phyloP scores from a whole-genome alignment of 92 coral and sea anemone species.

The Actinernus sp. region DNA sequence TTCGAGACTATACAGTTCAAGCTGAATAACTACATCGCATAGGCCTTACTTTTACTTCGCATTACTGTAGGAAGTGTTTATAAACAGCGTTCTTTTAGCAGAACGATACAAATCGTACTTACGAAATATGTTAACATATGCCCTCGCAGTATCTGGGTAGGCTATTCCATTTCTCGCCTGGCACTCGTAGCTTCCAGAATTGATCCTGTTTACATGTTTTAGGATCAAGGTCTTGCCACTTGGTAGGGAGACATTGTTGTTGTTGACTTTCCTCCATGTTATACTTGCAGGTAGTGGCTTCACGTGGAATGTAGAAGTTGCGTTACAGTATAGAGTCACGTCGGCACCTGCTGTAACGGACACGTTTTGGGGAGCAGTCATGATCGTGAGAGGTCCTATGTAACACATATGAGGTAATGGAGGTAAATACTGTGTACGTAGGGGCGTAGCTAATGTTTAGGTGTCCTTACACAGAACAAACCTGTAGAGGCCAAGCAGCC shows the following conservation, averaged over 20 bases:
- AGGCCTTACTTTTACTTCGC: too few species aligned
- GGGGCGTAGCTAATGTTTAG: too few species aligned
- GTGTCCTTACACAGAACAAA: too few species aligned
- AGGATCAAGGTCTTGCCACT: constrained; percentile 40
- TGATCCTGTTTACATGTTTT: constrained; percentile 8
- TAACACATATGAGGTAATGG: not conserved
- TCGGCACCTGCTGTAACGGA: constrained; percentile 52
- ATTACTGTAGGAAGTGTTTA: too few species aligned
- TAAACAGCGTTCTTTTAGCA: too few species aligned
- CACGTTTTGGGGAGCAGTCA: constrained; percentile 42
- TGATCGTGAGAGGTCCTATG: constrained; percentile 73
- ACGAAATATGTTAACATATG: constrained; percentile 49
- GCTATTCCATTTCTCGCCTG: constrained; percentile 73
- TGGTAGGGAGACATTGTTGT: constrained; percentile 10
- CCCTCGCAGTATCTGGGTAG: constrained; percentile 63
- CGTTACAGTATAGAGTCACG: constrained; percentile 68
- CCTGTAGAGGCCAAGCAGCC: too few species aligned
- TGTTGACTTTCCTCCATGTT: constrained; percentile 41
- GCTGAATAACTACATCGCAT: too few species aligned
- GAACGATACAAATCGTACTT: too few species aligned
- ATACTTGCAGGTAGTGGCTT: not conserved
- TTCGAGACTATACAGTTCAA: too few species aligned
- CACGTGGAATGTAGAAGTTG: constrained; percentile 21
- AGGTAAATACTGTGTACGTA: too few species aligned
- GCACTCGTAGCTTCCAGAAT: constrained; percentile 70